Evolutionary conservation across 2,113 vertebrate genomes (phyloP).

Genomic region (pig (Sus scrofa)): T2T-Sscrofa CM000818.6:122887001-122887500

Average conservation of each 20-base stretch:
- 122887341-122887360: background rate
- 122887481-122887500: conserved; percentile 76
- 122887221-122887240: background rate
- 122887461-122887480: conserved; percentile 59
- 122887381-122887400: background rate
- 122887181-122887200: background rate
- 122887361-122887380: background rate
- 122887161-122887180: background rate
- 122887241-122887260: conserved; percentile 9
- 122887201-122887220: background rate
- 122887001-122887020: background rate
- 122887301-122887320: background rate
- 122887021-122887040: background rate
- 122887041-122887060: background rate
- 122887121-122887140: background rate
- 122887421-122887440: conserved; percentile 48
- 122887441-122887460: conserved; percentile 62
- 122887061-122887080: background rate
- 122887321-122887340: background rate
- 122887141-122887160: background rate
- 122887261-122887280: background rate
- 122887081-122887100: background rate
- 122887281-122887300: background rate
- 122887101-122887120: background rate
- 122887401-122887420: conserved; percentile 35